Percentiles rank a stretch among this genome's conserved stretches.
These are phyloP conservation scores for Hydrotaea diabolus DNA, from an alignment of 2,888 invertebrate genomes.

Conservation along the genomic window DNA sequence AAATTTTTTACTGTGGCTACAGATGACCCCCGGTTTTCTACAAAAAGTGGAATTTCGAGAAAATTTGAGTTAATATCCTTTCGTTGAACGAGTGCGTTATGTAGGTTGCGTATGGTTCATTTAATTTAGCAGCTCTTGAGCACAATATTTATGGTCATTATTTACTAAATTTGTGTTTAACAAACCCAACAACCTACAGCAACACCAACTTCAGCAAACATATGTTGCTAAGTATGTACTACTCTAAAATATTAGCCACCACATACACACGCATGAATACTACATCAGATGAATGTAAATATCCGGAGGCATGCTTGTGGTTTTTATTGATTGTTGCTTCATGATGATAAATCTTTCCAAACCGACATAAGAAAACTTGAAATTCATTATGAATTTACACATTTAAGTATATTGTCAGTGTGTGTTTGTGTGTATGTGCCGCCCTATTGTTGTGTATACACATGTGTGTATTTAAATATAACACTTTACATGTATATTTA, in stretches of 20 bases:
- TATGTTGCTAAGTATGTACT: constrained; percentile 1
- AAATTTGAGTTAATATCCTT: too few species aligned
- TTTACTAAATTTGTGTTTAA: constrained; percentile 21
- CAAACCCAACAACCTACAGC: too few species aligned
- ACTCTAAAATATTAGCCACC: constrained; percentile 2
- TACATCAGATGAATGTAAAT: constrained; percentile 13
- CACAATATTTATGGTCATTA: constrained; percentile 41
- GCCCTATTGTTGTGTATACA: not conserved
- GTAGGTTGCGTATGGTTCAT: constrained; percentile 32
- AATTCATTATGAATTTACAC: constrained; percentile 13
- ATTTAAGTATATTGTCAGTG: not conserved
- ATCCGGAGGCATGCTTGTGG: constrained; percentile 29
- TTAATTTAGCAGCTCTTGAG: constrained; percentile 39
- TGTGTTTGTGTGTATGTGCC: constrained; percentile 24
- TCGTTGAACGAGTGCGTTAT: too few species aligned
- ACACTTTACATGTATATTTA: constrained; percentile 50
- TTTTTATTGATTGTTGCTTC: constrained; percentile 58
- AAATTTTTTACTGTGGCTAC: too few species aligned
- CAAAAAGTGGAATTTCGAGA: too few species aligned
- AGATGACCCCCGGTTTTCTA: too few species aligned
- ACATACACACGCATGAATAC: not conserved
- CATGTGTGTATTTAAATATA: constrained; percentile 57
- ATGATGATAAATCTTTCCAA: constrained; percentile 48
- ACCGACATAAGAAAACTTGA: constrained; percentile 14
- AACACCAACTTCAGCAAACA: constrained; percentile 16